phyloP scores from a whole-genome alignment of 2,113 vertebrate species.

The Etia nguti region DNA sequence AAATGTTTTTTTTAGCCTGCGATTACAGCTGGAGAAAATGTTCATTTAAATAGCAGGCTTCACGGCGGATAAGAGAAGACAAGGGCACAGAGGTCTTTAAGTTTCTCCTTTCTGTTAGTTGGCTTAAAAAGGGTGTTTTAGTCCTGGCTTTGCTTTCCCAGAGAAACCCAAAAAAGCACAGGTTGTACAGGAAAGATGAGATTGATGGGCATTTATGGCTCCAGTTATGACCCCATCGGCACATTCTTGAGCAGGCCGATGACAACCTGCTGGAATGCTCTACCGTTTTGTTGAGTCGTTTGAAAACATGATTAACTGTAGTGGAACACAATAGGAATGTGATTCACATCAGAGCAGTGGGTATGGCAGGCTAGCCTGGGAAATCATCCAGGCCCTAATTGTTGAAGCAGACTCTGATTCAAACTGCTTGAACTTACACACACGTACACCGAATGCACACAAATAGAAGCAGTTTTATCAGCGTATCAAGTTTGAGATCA shows the following conservation, averaged over 20 bases:
- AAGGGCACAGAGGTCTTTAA: background rate
- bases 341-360: constrained; percentile 64
- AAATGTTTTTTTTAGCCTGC: background rate
- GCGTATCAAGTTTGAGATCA: background rate
- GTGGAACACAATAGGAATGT: constrained; percentile 66
- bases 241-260: constrained; percentile 57
- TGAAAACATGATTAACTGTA: constrained; percentile 70
- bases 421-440: constrained; percentile 38
- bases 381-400: constrained; percentile 71
- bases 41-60: background rate
- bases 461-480: background rate
- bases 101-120: background rate
- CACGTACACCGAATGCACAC: background rate
- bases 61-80: background rate
- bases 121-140: background rate
- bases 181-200: constrained; percentile 29
- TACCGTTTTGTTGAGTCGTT: constrained; percentile 48
- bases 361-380: constrained; percentile 59
- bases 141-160: background rate
- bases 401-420: constrained; percentile 62
- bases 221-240: constrained; percentile 58
- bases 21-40: background rate
- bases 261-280: constrained; percentile 62
- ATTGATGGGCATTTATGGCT: constrained; percentile 54
- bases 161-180: constrained; percentile 7